Conservation (phyloP, 2,888 invertebrate genomes). For the Hartigia nigra region DNA sequence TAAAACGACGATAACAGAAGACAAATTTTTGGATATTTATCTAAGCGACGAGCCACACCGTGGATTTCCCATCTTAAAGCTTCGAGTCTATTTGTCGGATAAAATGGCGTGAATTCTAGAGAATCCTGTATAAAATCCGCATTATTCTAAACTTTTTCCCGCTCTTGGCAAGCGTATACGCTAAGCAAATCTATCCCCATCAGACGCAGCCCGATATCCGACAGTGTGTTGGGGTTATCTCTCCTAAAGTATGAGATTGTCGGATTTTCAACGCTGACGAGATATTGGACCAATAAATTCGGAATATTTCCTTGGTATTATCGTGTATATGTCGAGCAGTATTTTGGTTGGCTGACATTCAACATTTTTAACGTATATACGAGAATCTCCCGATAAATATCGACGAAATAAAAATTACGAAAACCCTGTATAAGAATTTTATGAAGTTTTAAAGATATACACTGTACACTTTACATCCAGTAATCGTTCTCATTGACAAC, state of each 20-base stretch:
- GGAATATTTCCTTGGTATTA: not conserved
- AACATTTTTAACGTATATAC: not conserved
- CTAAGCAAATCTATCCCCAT: constrained; percentile 47
- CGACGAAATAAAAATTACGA: not conserved
- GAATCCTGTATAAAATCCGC: constrained; percentile 39
- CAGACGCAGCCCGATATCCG: constrained; percentile 38
- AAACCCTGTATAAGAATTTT: not conserved
- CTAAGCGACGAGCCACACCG: not conserved
- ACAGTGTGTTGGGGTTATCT: not conserved
- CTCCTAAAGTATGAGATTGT: not conserved
- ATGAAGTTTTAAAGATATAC: not conserved
- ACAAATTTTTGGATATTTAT: not conserved
- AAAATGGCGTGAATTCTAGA: constrained; percentile 32
- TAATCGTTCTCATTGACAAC: not conserved
- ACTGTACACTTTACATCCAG: not conserved
- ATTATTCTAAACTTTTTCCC: constrained; percentile 45
- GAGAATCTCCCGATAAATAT: not conserved
- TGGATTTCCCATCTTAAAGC: not conserved
- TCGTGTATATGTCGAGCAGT: not conserved
- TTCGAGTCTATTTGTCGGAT: constrained; percentile 38
- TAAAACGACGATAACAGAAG: not conserved
- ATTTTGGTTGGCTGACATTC: not conserved
- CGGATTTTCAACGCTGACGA: not conserved
- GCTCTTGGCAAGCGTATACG: constrained; percentile 20
- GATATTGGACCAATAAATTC: not conserved